These are phyloP conservation scores for Dicentrarchus labrax DNA, from an alignment of 2,113 vertebrate species.

Conservation along the genomic window DNA sequence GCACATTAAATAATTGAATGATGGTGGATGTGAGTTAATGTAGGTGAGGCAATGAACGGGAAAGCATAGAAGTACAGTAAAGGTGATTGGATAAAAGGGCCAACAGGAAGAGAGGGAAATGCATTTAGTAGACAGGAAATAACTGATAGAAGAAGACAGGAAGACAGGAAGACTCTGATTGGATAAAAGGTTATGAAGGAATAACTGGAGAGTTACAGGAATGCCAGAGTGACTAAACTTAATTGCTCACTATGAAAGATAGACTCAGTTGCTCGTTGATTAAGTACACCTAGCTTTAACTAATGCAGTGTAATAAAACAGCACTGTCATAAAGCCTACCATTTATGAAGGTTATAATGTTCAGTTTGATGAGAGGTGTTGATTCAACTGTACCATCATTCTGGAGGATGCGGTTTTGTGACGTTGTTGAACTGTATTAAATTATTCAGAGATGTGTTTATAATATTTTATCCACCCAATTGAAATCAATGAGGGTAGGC, in stretches of 20 bases:
- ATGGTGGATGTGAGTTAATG: constrained; percentile 8
- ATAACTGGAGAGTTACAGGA: constrained; percentile 15
- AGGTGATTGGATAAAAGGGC: constrained; percentile 34
- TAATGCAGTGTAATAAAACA: not conserved
- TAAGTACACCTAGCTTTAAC: not conserved
- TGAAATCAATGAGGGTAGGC: not conserved
- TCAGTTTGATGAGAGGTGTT: not conserved
- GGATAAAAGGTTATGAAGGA: constrained; percentile 32
- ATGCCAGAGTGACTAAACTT: not conserved
- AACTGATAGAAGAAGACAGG: constrained; percentile 17
- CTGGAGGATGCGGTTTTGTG: no score
- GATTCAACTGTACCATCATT: not conserved
- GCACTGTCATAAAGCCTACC: not conserved
- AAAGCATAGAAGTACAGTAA: constrained; percentile 1
- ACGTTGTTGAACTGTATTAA: not conserved
- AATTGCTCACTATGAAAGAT: not conserved
- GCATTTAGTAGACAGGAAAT: constrained; percentile 31
- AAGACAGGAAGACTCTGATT: constrained; percentile 15
- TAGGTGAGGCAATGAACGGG: not conserved
- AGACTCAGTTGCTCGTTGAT: not conserved
- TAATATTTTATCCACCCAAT: not conserved
- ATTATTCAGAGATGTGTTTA: not conserved
- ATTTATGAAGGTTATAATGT: not conserved
- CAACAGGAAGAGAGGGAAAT: constrained; percentile 15
- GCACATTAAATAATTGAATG: not conserved